Evolutionary conservation across 1,140 invertebrate genomes (phyloP), one percentile per base, ranked within the genome.

Genomic region (Drosophila repletoides): DNA sequence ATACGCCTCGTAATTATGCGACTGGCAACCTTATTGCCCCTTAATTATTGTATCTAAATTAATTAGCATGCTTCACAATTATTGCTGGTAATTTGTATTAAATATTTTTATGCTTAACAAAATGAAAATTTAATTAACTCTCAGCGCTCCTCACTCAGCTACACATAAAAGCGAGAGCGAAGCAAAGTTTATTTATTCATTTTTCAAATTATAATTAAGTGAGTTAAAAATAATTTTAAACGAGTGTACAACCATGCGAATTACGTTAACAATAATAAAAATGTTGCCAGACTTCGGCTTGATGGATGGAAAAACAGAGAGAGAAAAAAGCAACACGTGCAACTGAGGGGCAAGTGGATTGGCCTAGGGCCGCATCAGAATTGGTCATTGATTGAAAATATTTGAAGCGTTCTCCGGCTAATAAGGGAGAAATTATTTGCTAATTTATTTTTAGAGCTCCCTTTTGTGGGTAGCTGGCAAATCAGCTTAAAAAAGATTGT

Each of bases 131-230:
- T 84, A 84, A 83, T 83, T 74, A 77, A 83, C 60, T 63, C 33
- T 17, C 9, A 0, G 3, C 19, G 12, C 10, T 10, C 22, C 14
- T 15, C 14, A 33, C 2, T 2, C 33, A 49, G 10, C 5, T 26
- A 56, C 36, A 34, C 38, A 45, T 29, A 28, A 45, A 7, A n/a
- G 7, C 9, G 9, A 26, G 22, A 19, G 22, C 1, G 17, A 46
- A 10, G 15, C 14, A 46, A 9, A 60, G 48, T 60, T 58, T 34
- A 61, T 69, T 56, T 65, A 28, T 45, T 67, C 65, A 66, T 75
- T 83, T 84, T 79, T 74, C 65, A 74, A 71, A 69, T 49, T 71
- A 49, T 84, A 75, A 83, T 83, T 77, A 83, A 81, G 83, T 73
- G 52, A 68, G 40, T 56, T 43, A 43, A 48, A 76, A 77, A 69